These are phyloP conservation scores for Nematolebias whitei DNA, from an alignment of 2,113 vertebrate genomes.

Conservation along the genomic window DNA sequence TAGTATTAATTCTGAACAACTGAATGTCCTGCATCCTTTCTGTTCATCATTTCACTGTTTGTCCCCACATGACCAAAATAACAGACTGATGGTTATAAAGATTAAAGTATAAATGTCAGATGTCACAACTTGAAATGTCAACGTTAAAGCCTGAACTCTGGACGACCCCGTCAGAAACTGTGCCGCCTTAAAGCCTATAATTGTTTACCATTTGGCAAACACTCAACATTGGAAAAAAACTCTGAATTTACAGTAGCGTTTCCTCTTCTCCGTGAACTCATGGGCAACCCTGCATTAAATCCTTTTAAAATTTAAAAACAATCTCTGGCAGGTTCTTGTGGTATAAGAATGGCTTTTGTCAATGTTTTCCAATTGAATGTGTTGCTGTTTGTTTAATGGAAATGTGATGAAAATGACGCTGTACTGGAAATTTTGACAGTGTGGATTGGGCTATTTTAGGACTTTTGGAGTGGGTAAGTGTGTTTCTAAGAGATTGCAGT, in stretches of 20 bases:
- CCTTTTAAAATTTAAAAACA: neutral
- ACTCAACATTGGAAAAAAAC: neutral
- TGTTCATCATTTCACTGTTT: neutral
- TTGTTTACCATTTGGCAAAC: slow-evolving; percentile 10
- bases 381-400: neutral
- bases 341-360: neutral
- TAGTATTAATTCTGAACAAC: neutral
- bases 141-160: slow-evolving; percentile 12
- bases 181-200: neutral
- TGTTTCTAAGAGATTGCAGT: neutral
- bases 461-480: neutral
- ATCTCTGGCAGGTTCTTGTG: neutral
- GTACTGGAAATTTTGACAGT: neutral
- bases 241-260: slow-evolving; percentile 6
- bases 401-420: too few relatives aligned
- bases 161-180: neutral
- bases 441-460: neutral
- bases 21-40: neutral
- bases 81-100: neutral
- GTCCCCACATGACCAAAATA: neutral
- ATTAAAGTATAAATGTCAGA: slow-evolving; percentile 19
- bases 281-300: accelerated
- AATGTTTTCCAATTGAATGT: neutral
- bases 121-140: slow-evolving; percentile 12
- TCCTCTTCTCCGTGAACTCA: neutral